phyloP scores from a whole-genome alignment of 1,140 invertebrate species.

The Scaptomyza hsui region DNA sequence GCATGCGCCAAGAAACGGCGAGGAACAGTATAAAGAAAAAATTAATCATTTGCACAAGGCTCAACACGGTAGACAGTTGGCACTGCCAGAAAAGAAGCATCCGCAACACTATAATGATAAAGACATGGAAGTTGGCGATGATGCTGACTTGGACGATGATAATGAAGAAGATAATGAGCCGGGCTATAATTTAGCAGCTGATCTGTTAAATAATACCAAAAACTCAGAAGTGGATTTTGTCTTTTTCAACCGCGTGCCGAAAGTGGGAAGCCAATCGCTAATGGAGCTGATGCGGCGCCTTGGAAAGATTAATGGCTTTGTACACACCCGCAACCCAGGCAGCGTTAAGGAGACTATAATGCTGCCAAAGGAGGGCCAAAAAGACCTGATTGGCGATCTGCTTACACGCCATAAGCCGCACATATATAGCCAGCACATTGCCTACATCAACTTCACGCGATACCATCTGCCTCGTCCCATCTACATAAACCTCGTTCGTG shows the following conservation, averaged over 20 bases:
- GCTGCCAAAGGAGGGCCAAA: constrained; percentile 90
- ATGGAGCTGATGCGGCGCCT: constrained; percentile 92
- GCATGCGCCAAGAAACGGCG: constrained; percentile 41
- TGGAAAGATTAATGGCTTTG: constrained; percentile 90
- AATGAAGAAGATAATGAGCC: constrained; percentile 23
- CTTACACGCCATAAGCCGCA: constrained; percentile 86
- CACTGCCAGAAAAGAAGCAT: constrained; percentile 34
- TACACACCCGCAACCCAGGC: constrained; percentile 92
- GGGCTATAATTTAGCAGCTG: constrained; percentile 47
- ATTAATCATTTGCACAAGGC: constrained; percentile 47
- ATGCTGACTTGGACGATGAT: constrained; percentile 20
- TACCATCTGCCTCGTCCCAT: constrained; percentile 92
- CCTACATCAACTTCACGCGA: constrained; percentile 85
- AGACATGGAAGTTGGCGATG: constrained; percentile 11
- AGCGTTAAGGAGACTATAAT: constrained; percentile 93
- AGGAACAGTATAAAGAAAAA: constrained; percentile 9
- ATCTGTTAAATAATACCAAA: constrained; percentile 90
- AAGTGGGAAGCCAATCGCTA: constrained; percentile 94
- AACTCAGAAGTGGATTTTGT: constrained; percentile 89
- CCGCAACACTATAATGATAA: background rate
- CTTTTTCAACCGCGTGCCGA: constrained; percentile 95
- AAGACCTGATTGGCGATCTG: constrained; percentile 84
- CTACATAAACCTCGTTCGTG: constrained; percentile 94
- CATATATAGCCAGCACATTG: constrained; percentile 82
- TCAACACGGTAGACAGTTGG: constrained; percentile 53